Evolutionary conservation across 1,140 invertebrate species (phyloP), one percentile per base, ranked within the genome.

Genomic region (Caenorhabditis brenneri): DNA sequence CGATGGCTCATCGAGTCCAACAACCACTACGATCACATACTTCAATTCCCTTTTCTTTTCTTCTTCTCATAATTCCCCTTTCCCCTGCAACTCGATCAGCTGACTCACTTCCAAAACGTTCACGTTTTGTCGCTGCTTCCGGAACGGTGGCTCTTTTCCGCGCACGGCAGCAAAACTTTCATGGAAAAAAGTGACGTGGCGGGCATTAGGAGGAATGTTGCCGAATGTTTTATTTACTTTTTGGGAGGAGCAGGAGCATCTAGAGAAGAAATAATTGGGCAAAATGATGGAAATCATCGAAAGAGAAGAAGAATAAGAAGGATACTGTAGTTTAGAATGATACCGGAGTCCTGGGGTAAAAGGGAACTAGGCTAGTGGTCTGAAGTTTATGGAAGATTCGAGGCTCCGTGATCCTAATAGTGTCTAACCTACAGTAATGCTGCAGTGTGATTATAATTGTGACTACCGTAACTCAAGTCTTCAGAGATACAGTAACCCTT

Each of bases 221-320:
- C 65, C 36, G 36, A 74, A 74, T 46, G 65, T 74, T 46, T 42
- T 74, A 74, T 74, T 74, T 74, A 24, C 65, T 74, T 74, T 74
- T 27, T 24, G 36, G 65, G 65, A 24, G 65, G 58, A 55, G 24
- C n/a, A n/a, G n/a, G n/a, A n/a, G n/a, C n/a, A n/a, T n/a, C n/a
- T n/a, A n/a, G n/a, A n/a, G n/a, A n/a, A n/a, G n/a, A n/a, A n/a
- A 10, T 10, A 65, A 39, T 24, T 29, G 22, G 49, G 49, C 6
- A 51, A 51, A 65, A 65, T 65, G 58, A 65, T 39, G 58, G 31
- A 65, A 65, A n/a, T n/a, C n/a, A n/a, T n/a, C n/a, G n/a, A n/a
- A n/a, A n/a, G n/a, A n/a, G n/a, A n/a, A n/a, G n/a, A n/a, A n/a
- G n/a, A n/a, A 58, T 6, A 27, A n/a, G 24, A 65, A 46, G 58